Conservation (phyloP, 2,888 invertebrate species). For the Drosophila hamatofila region DNA sequence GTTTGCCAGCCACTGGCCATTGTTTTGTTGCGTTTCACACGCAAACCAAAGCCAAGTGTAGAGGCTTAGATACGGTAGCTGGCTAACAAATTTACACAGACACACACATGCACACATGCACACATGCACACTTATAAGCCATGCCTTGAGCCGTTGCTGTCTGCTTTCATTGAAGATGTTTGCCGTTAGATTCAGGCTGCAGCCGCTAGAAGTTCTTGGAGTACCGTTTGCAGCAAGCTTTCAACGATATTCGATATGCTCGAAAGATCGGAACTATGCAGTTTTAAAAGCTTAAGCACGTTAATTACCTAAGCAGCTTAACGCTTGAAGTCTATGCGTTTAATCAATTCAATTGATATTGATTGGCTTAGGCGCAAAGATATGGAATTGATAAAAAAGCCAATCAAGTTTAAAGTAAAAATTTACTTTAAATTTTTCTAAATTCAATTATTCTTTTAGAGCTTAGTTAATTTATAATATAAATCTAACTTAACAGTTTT, state of each 20-base stretch:
- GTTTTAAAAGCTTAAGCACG: not conserved
- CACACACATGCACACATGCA: constrained; percentile 4
- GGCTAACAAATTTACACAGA: constrained; percentile 11
- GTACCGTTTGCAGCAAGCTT: constrained; percentile 19
- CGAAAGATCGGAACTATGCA: not conserved
- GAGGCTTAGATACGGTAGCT: constrained; percentile 67
- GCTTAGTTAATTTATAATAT: too few relatives aligned
- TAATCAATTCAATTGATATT: constrained; percentile 3
- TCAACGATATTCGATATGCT: not conserved
- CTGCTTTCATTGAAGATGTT: constrained; percentile 31
- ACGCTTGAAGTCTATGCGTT: not conserved
- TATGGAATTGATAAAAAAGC: not conserved
- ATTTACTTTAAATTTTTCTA: not conserved
- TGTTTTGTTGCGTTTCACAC: constrained; percentile 77
- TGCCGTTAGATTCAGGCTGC: constrained; percentile 24
- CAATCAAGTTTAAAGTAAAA: too few relatives aligned
- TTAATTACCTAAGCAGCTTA: constrained; percentile 9
- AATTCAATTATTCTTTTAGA: not conserved
- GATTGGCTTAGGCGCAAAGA: not conserved
- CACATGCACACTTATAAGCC: not conserved
- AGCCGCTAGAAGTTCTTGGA: not conserved
- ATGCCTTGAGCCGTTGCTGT: constrained; percentile 19
- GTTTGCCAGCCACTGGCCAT: constrained; percentile 58
- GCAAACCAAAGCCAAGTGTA: constrained; percentile 50
- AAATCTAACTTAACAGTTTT: too few relatives aligned